Conservation (phyloP, 1,140 invertebrate genomes). For the Heliconius melpomene region DNA sequence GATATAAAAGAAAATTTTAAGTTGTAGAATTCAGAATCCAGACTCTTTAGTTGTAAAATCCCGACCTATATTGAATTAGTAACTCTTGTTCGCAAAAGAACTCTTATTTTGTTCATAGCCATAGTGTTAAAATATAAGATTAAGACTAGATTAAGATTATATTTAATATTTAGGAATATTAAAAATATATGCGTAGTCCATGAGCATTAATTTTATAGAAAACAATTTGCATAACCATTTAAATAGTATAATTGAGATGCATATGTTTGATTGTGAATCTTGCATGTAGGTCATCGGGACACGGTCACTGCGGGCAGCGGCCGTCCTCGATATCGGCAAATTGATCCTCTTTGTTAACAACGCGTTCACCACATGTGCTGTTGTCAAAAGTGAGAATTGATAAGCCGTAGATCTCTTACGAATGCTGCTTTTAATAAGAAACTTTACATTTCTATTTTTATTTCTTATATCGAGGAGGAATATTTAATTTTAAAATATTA, state of each 20-base stretch:
- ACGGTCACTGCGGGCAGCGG: constrained; percentile 42
- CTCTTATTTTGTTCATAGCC: no score
- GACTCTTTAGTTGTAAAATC: no score
- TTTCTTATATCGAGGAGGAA: no score
- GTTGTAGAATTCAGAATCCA: not conserved
- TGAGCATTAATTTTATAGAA: not conserved
- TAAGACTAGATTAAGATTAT: no score
- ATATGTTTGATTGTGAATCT: constrained; percentile 38
- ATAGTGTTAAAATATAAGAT: no score
- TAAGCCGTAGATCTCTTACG: not conserved
- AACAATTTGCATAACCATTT: not conserved
- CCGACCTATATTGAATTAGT: no score
- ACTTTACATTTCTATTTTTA: not conserved
- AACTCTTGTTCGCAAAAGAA: no score
- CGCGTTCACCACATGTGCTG: constrained; percentile 31
- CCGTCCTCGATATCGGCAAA: constrained; percentile 50
- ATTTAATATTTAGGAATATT: no score
- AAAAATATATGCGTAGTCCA: not conserved
- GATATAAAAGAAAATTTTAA: not conserved
- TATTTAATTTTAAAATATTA: no score
- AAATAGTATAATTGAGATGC: not conserved
- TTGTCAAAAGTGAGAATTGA: not conserved
- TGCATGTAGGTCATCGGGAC: constrained; percentile 62
- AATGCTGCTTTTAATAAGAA: not conserved
- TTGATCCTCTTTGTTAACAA: constrained; percentile 46